Conservation (phyloP, 2,888 invertebrate genomes). For the Limnephilus marmoratus region DNA sequence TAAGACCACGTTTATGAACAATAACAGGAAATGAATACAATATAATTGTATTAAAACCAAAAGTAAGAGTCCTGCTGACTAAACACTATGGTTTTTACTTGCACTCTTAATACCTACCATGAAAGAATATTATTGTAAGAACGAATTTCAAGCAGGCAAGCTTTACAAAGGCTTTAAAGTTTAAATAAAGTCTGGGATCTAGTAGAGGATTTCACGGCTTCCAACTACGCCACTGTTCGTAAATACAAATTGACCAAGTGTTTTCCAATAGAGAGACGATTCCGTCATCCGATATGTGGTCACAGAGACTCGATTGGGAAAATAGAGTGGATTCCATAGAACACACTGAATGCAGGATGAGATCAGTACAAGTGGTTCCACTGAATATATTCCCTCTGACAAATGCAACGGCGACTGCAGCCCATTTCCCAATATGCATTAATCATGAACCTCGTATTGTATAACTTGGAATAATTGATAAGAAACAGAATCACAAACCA, state of each 20-base stretch:
- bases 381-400: conserved; percentile 1
- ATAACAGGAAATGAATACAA: too few relatives aligned
- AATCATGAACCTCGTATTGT: neutral
- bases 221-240: neutral
- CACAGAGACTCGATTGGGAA: conserved; percentile 30
- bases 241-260: conserved; percentile 21
- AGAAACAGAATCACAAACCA: neutral
- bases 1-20: too few relatives aligned
- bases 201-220: neutral
- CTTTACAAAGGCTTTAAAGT: neutral
- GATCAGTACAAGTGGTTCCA: conserved; percentile 8
- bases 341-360: conserved; percentile 33
- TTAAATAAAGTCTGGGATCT: neutral
- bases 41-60: too few relatives aligned
- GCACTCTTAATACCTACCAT: too few relatives aligned
- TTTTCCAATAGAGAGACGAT: conserved; percentile 26
- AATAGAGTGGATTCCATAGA: conserved; percentile 31
- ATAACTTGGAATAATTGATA: neutral
- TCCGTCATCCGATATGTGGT: conserved; percentile 33
- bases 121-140: neutral
- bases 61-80: too few relatives aligned
- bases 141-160: neutral
- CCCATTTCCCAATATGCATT: neutral
- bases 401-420: neutral
- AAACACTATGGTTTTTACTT: neutral